Evolutionary conservation across 2,797 vertebrate species (phyloP), one percentile per base, ranked within the genome.

Genomic region (Pterois miles): DNA sequence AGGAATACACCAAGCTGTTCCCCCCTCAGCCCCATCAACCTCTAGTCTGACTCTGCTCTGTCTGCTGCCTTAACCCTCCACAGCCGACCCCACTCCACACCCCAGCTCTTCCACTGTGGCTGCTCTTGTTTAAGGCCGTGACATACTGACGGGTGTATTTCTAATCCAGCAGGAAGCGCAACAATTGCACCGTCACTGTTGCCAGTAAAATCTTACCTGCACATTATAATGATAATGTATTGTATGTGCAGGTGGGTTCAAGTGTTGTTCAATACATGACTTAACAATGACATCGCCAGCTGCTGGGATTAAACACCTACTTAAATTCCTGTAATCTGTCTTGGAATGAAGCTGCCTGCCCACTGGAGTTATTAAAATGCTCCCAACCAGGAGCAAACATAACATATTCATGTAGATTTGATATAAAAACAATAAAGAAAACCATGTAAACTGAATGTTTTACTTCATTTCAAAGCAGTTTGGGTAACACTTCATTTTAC

Each of bases 1-100:
- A 98, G 92, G 98, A 99, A 72, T 99, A 98, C 95, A 96, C 80
- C 94, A 97, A 96, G 43, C 95, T 98, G 84, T 98, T 98, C 87
- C 96, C 93, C 91, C 82, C 95, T 63, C 90, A 94, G 92, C 87
- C 93, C 29, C 77, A 60, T 14, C 87, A 82, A 7, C 83, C 88
- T 64, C 58, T 91, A 23, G 80, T 89, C 71, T 94, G 86, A 92
- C 66, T 60, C 64, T 69, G 31, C 65, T 84, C 58, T 78, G 57
- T 73, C 38, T 54, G 56, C 76, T 40, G 34, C 56, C 22, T 67
- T 77, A 83, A 83, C 84, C 69, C 64, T 54, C 62, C 66, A 71
- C 71, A 80, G 66, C 65, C 33, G 54, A 31, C 57, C 46, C 16
- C 18, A 16, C 40, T 43, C 16, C 6, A n/a, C 34, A 34, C 67